Percentiles rank a stretch among this genome's conserved stretches.
phyloP scores from a whole-genome alignment of 2,113 vertebrate genomes.

The Alethe diademata region DNA sequence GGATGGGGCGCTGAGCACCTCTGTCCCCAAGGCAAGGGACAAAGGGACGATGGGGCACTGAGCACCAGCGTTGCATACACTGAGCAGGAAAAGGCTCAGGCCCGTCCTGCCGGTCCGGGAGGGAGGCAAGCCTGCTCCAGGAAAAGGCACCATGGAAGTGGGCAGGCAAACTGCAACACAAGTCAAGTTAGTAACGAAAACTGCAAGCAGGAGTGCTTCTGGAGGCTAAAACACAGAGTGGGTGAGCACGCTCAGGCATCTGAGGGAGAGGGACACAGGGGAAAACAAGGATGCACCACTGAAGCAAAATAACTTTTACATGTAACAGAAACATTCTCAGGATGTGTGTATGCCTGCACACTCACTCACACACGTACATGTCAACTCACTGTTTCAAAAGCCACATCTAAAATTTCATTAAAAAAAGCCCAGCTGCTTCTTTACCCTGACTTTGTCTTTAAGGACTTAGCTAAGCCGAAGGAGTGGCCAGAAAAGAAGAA shows the following conservation, averaged over 20 bases:
- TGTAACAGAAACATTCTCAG: slow-evolving; percentile 81
- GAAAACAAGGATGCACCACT: slow-evolving; percentile 28
- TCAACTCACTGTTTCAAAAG: slow-evolving; percentile 87
- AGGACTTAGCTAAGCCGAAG: slow-evolving; percentile 95
- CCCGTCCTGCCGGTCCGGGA: not conserved
- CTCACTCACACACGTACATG: not conserved
- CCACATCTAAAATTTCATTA: slow-evolving; percentile 92
- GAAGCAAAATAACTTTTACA: slow-evolving; percentile 79
- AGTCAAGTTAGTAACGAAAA: not conserved
- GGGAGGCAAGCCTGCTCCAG: not conserved
- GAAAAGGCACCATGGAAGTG: not conserved
- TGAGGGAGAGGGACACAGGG: slow-evolving; percentile 55
- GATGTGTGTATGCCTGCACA: slow-evolving; percentile 68
- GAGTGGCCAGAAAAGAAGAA: slow-evolving; percentile 83
- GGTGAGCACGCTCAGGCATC: not conserved
- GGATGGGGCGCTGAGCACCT: not conserved
- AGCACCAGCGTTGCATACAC: not conserved
- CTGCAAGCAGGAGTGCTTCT: slow-evolving; percentile 58
- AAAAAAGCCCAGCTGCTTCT: slow-evolving; percentile 90
- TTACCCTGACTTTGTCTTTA: slow-evolving; percentile 84
- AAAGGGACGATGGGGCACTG: not conserved
- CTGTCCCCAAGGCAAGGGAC: not conserved
- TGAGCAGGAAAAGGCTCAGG: not conserved
- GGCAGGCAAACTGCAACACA: not conserved
- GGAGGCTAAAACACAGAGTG: slow-evolving; percentile 21